Evolutionary conservation across 1,140 invertebrate species (phyloP).

Genomic region (Monomorium pharaonis): DNA sequence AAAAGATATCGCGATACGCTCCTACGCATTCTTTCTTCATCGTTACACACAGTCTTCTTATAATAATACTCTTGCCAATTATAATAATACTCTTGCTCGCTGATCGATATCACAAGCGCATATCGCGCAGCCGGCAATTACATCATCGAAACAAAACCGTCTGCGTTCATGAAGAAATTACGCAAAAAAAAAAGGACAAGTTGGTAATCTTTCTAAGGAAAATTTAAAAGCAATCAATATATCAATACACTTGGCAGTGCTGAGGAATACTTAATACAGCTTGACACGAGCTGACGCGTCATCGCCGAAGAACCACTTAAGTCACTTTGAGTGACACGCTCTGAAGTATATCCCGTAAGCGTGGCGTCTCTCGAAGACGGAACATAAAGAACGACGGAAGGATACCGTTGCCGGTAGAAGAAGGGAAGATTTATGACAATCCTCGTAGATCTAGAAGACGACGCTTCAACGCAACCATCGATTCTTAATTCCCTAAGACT

Average conservation of each 20-base stretch:
- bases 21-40: background rate
- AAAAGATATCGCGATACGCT: slow-evolving; percentile 6
- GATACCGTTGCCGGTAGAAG: background rate
- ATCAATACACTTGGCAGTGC: slow-evolving; percentile 37
- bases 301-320: background rate
- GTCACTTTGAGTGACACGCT: background rate
- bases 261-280: background rate
- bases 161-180: background rate
- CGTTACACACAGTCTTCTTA: background rate
- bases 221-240: background rate
- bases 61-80: no score
- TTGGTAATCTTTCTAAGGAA: background rate
- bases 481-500: background rate
- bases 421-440: background rate
- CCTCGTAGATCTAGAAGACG: background rate
- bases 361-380: background rate
- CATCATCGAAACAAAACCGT: background rate
- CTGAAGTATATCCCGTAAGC: background rate
- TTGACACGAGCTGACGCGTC: background rate
- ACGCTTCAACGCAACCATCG: background rate
- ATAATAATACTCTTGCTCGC: background rate
- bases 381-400: background rate
- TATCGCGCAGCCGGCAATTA: background rate
- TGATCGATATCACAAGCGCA: background rate
- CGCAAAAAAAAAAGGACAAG: background rate